A percentile compares a stretch with the other conserved stretches of the same genome.
These are phyloP conservation scores for Alexandromys fortis DNA, from an alignment of 2,113 vertebrate species.

Conservation along the genomic window DNA sequence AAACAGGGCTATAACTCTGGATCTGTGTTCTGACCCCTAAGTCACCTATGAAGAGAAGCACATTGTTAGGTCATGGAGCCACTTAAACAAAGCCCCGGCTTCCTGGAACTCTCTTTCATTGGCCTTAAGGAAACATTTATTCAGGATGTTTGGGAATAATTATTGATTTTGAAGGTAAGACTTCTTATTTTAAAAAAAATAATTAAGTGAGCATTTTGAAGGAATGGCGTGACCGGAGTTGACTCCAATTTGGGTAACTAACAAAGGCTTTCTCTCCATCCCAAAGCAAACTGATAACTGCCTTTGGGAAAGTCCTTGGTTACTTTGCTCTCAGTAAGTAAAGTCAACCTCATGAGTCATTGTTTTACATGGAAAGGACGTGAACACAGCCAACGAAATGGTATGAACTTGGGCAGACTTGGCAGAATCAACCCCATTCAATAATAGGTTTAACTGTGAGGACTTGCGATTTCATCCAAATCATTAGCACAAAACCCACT, in stretches of 20 bases:
- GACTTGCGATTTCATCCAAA: constrained; percentile 75
- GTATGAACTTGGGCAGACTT: constrained; percentile 81
- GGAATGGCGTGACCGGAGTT: background rate
- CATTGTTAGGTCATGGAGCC: constrained; percentile 10
- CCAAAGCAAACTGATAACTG: background rate
- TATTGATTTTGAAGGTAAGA: constrained; percentile 53
- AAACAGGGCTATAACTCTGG: background rate
- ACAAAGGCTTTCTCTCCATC: background rate
- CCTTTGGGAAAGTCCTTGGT: constrained; percentile 53
- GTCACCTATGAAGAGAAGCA: background rate
- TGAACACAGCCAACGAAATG: constrained; percentile 84
- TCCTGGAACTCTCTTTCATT: constrained; percentile 55
- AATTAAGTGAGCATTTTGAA: background rate
- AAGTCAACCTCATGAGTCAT: constrained; percentile 78
- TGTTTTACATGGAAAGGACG: constrained; percentile 87
- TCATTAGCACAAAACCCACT: constrained; percentile 27
- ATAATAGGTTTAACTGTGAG: constrained; percentile 82
- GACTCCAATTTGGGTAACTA: background rate
- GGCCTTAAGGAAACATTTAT: constrained; percentile 40
- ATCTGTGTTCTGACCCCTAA: constrained; percentile 29
- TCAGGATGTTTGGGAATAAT: constrained; percentile 52
- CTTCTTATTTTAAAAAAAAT: constrained; percentile 41
- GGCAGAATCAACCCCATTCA: constrained; percentile 80
- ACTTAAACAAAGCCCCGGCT: constrained; percentile 46
- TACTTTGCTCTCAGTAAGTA: constrained; percentile 50